Conservation (phyloP, 2,888 invertebrate species). For the Cataglyphis albicans region DNA sequence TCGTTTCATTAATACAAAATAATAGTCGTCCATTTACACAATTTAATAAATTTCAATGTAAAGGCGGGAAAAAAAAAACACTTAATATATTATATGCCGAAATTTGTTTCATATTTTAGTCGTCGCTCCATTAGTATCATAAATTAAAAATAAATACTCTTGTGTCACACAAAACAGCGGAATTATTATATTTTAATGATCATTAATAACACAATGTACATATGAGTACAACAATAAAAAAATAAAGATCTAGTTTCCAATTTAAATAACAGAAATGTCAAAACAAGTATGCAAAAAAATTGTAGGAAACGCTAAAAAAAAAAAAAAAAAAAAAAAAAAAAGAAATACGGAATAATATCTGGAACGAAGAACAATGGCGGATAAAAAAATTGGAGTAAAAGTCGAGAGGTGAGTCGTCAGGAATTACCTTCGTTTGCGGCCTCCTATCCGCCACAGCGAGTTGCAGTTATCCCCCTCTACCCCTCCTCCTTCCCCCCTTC, state of each 20-base stretch:
- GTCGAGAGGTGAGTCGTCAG: conserved; percentile 12
- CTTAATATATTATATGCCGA: background rate
- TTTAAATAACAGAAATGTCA: background rate
- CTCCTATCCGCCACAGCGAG: conserved; percentile 24
- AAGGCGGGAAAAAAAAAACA: background rate
- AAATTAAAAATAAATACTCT: background rate
- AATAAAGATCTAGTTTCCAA: background rate
- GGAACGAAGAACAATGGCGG: background rate
- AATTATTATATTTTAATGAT: background rate
- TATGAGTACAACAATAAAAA: background rate
- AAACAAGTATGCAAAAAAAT: background rate
- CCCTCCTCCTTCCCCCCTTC: background rate
- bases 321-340: background rate
- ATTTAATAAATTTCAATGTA: conserved; percentile 37
- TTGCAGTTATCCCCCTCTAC: conserved; percentile 1
- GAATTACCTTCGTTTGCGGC: conserved; percentile 49
- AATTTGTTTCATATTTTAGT: conserved; percentile 39
- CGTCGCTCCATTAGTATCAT: conserved; percentile 32
- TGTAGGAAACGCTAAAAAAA: background rate
- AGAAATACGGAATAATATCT: conserved; percentile 3
- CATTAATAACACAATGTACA: background rate
- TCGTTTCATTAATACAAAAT: conserved; percentile 38
- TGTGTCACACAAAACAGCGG: background rate
- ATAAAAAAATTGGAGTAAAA: conserved; percentile 24
- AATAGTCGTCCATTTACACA: conserved; percentile 22